Conservation (phyloP, 2,113 vertebrate species). For the Narcine bancroftii region DNA sequence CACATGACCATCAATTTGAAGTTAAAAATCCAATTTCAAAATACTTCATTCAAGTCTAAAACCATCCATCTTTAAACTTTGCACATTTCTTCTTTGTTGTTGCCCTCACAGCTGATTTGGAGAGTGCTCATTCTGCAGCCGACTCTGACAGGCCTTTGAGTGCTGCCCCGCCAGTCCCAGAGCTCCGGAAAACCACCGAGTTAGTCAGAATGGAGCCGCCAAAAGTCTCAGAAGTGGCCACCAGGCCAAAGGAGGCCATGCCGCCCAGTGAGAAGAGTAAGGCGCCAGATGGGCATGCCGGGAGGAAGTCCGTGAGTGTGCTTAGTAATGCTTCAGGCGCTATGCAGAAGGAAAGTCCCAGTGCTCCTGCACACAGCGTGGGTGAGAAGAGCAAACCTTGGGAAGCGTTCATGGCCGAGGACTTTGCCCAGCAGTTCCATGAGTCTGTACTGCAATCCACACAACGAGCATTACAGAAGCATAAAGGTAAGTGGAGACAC, state of each 20-base stretch:
- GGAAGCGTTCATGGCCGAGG: slow-evolving; percentile 88
- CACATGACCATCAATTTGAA: too few species aligned
- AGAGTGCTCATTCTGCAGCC: slow-evolving; percentile 49
- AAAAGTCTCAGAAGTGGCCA: slow-evolving; percentile 57
- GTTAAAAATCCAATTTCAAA: too few species aligned
- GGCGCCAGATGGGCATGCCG: slow-evolving; percentile 55
- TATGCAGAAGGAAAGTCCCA: slow-evolving; percentile 68
- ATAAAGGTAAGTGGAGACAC: slow-evolving; percentile 68
- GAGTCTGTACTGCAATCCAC: slow-evolving; percentile 97
- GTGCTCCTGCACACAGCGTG: slow-evolving; percentile 59
- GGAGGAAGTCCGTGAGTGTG: slow-evolving; percentile 76
- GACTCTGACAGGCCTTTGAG: slow-evolving; percentile 64
- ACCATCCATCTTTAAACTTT: slow-evolving; percentile 42
- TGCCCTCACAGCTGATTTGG: slow-evolving; percentile 45
- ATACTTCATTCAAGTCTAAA: too few species aligned
- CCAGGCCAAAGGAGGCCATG: slow-evolving; percentile 62
- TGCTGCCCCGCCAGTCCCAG: slow-evolving; percentile 53
- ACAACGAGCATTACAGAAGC: slow-evolving; percentile 93
- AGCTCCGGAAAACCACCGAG: slow-evolving; percentile 50
- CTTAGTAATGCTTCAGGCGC: slow-evolving; percentile 74
- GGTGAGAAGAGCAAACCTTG: slow-evolving; percentile 86
- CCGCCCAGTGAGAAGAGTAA: slow-evolving; percentile 62
- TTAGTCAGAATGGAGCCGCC: slow-evolving; percentile 59
- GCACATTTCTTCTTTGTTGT: not conserved
- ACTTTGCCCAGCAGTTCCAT: slow-evolving; percentile 97